Percentiles rank a stretch among this genome's conserved stretches.
Evolutionary conservation across 2,113 vertebrate species (phyloP).

Genomic region (Mormoops blainvillei): DNA sequence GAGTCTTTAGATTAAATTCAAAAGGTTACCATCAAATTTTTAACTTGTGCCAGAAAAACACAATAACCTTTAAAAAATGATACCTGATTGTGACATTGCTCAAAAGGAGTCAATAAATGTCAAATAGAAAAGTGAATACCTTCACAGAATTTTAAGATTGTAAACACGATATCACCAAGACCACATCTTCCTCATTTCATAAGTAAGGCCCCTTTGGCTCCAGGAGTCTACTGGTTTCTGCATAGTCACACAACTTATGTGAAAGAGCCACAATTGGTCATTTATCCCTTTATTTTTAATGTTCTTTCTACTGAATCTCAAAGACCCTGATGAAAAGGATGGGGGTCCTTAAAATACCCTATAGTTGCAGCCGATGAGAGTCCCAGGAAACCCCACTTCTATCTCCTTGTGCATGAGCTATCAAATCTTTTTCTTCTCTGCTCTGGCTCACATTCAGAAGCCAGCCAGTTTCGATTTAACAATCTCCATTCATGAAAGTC

Average conservation of each 20-base stretch:
- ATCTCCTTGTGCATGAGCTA: neutral
- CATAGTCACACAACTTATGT: neutral
- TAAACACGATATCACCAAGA: neutral
- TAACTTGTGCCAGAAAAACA: neutral
- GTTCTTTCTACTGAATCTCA: neutral
- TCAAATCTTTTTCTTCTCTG: neutral
- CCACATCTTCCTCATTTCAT: neutral
- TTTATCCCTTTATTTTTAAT: neutral
- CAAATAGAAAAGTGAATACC: neutral
- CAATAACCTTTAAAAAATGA: neutral
- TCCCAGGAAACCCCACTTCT: neutral
- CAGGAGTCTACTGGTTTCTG: neutral
- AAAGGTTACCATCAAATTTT: constrained; percentile 18
- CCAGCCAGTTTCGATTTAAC: neutral
- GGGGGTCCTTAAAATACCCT: neutral
- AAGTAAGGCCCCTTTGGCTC: neutral
- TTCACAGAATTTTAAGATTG: neutral
- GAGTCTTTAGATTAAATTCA: neutral
- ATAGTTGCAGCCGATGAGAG: neutral
- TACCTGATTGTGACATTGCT: neutral
- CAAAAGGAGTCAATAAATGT: neutral
- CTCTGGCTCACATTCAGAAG: neutral
- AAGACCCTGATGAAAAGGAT: neutral
- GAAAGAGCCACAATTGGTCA: neutral
- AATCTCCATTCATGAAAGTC: neutral